Evolutionary conservation across 2,113 vertebrate species (phyloP), one percentile per base, ranked within the genome.

Genomic region (Pogona vitticeps): DNA sequence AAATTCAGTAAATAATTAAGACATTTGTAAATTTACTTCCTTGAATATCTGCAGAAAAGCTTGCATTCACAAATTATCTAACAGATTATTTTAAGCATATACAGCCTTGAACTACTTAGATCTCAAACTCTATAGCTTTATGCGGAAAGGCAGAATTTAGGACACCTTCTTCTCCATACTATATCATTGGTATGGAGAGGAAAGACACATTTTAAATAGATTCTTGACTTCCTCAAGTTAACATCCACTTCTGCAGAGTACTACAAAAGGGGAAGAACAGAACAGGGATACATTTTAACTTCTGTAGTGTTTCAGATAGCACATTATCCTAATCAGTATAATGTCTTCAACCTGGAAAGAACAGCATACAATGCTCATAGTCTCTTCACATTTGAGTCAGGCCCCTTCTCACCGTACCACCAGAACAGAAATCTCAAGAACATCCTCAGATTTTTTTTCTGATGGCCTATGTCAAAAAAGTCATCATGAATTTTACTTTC

Each of bases 291-390:
- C 9, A 23, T 58, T 88, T 77, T 33, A 56, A 81, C 84, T 28
- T 81, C 14, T 83, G 59, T 46, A 80, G 59, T 67, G 76, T 85
- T 88, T 82, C 67, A 85, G 80, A 79, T 80, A 61, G 36, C 58
- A 31, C 12, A 78, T n/a, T 13, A 61, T 72, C 33, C 46, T 42
- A 33, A 17, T 78, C 42, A 17, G 31, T n/a, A 77, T 58, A 52
- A 1, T 31, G 18, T 77, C 76, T 56, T 77, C 46, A 31, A 33
- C 9, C 31, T 58, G 31, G 28, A 77, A 6, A 58, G 26, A 76
- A 52, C 13, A 31, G 38, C 21, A 75, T 52, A 28, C 21, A 76
- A 14, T 12, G 73, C 23, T 46, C 23, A 52, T 26, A 52, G 28
- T 3, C 14, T 77, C 26, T n/a, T 77, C 28, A 56, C 28, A 56